phyloP scores from a whole-genome alignment of 2,797 vertebrate species.

The Pristis pectinata region DNA sequence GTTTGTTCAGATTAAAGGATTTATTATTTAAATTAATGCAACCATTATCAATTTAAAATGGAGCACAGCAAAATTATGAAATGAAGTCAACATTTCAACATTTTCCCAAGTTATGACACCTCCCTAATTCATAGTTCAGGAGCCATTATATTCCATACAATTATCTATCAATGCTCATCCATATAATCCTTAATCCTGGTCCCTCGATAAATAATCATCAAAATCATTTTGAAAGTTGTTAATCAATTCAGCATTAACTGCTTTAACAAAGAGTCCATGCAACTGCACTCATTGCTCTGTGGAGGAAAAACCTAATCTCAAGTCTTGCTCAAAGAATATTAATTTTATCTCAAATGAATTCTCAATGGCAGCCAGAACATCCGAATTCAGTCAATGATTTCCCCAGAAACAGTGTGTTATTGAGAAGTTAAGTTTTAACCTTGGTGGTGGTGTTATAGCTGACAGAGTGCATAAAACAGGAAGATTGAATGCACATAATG shows the following conservation, averaged over 20 bases:
- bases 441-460: background rate
- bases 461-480: background rate
- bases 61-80: background rate
- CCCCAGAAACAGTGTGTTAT: background rate
- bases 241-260: background rate
- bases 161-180: background rate
- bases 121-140: background rate
- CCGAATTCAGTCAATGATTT: background rate
- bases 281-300: background rate
- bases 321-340: background rate
- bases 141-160: background rate
- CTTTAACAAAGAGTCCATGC: background rate
- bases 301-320: background rate
- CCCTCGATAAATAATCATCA: background rate
- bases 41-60: background rate
- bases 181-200: background rate
- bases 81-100: background rate
- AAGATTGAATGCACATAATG: background rate
- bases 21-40: background rate
- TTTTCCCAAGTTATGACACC: background rate
- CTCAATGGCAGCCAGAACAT: background rate
- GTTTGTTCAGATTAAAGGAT: too few relatives aligned
- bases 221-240: background rate
- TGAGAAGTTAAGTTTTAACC: background rate
- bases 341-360: constrained; percentile 12